Conservation (phyloP, 2,113 vertebrate genomes). For the Varanus komodoensis region DNA sequence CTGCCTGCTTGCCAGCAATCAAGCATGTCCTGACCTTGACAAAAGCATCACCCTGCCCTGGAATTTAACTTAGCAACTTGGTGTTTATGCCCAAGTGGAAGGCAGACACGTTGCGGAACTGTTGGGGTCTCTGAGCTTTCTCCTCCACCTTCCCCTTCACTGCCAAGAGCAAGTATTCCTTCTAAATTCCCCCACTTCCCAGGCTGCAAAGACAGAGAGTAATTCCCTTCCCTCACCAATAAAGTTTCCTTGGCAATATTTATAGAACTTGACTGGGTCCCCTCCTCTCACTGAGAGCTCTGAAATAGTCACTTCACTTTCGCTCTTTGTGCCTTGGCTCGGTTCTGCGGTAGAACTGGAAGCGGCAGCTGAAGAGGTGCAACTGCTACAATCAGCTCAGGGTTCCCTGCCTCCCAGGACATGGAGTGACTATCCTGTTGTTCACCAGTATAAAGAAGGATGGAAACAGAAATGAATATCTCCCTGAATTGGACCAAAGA, state of each 20-base stretch:
- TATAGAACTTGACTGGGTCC: conserved; percentile 1
- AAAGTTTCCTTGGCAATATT: conserved; percentile 11
- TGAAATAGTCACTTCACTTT: not conserved
- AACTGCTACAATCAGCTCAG: not conserved
- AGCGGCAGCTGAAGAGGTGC: not conserved
- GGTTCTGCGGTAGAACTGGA: not conserved
- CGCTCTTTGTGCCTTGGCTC: not conserved
- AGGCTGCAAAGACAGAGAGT: conserved; percentile 25
- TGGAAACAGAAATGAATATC: not conserved
- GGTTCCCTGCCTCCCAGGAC: no score
- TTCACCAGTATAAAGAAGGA: not conserved
- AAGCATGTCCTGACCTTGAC: conserved; percentile 6
- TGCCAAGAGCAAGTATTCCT: not conserved
- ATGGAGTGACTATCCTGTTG: not conserved
- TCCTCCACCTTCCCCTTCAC: no score
- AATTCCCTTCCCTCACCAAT: conserved; percentile 16
- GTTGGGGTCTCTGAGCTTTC: not conserved
- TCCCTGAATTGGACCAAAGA: not conserved
- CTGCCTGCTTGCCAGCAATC: not conserved
- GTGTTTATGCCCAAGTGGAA: not conserved
- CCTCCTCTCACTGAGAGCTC: not conserved
- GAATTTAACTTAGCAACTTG: not conserved
- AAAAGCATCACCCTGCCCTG: not conserved
- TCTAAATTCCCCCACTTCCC: not conserved
- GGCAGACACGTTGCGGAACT: not conserved